Percentiles rank a stretch among this genome's conserved stretches.
Conservation (phyloP, 2,797 vertebrate genomes). For the Podarcis siculus region DNA sequence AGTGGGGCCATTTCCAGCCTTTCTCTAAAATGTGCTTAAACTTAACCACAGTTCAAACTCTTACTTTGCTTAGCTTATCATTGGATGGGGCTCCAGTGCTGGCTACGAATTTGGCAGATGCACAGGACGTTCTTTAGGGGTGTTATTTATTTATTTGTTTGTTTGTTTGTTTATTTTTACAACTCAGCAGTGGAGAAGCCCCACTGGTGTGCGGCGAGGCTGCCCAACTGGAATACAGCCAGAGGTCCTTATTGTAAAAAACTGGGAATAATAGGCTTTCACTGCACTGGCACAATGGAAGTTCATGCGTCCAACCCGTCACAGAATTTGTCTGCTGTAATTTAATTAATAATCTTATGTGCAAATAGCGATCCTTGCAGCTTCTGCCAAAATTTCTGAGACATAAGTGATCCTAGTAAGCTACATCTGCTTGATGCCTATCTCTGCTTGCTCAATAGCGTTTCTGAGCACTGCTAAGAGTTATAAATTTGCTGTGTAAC, state of each 20-base stretch:
- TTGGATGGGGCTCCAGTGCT: not conserved
- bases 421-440: constrained; percentile 18
- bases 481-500: constrained; percentile 8
- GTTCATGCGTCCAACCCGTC: not conserved
- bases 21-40: not conserved
- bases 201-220: not conserved
- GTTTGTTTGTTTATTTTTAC: not conserved
- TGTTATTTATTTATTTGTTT: not conserved
- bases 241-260: constrained; percentile 1
- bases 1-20: not conserved
- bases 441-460: not conserved
- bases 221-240: not conserved
- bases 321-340: constrained; percentile 18
- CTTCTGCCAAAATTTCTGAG: constrained; percentile 21
- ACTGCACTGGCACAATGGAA: not conserved
- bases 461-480: constrained; percentile 4
- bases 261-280: constrained; percentile 7
- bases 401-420: constrained; percentile 16
- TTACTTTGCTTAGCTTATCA: not conserved
- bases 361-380: not conserved
- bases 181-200: not conserved
- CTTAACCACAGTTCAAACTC: not conserved
- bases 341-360: constrained; percentile 26
- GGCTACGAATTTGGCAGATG: not conserved
- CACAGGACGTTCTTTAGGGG: not conserved